Base-by-base conservation (phyloP, 2,113 vertebrate species). In the Kryptolebias marmoratus region DNA sequence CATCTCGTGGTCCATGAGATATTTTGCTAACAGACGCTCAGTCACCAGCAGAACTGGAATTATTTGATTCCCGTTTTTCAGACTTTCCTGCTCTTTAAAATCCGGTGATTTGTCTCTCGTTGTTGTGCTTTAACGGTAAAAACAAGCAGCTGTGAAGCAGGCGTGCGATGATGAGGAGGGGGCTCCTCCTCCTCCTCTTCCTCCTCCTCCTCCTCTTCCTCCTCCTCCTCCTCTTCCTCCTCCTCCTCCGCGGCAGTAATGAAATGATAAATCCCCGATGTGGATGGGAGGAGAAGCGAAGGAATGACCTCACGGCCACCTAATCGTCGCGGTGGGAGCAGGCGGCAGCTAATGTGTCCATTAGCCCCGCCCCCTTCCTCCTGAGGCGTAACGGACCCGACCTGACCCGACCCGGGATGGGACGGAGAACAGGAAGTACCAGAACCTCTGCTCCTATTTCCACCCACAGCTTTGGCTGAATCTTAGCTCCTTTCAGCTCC, bases 261-360 rank as follows among this genome's bases (percentile, higher is more conserved):
- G 78, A 90, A 90, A 88, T 90, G 91, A 90, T 91, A 73, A 84
- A 91, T 89, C 86, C 68, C 80, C 77, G 85, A 88, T 88, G 89
- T 82, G 81, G 83, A 90, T 89, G 79, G 69, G 73, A 90, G 80
- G 62, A 77, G 87, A 88, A 89, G 85, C 81, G 83, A 84, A 92
- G 81, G 75, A 86, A 93, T 94, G 90, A 93, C 89, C 89, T 89
- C 88, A 87, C 75, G 77, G 90, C 81, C 86, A 80, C 82, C 87
- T 91, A 88, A 91, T 89, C 83, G 83, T 80, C 86, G 79, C 82
- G 7, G 68, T 77, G 84, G 88, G 87, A 91, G 81, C 66, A 73
- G 79, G 80, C 54, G 44, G 73, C 73, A 53, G 84, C 84, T 92
- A 90, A 90, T 91, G 89, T 85, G 84, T 90, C 87, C 90, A 92